A percentile compares a stretch with the other conserved stretches of the same genome.
Conservation (phyloP, 2,113 vertebrate genomes). For the Oceanodroma tethys region DNA sequence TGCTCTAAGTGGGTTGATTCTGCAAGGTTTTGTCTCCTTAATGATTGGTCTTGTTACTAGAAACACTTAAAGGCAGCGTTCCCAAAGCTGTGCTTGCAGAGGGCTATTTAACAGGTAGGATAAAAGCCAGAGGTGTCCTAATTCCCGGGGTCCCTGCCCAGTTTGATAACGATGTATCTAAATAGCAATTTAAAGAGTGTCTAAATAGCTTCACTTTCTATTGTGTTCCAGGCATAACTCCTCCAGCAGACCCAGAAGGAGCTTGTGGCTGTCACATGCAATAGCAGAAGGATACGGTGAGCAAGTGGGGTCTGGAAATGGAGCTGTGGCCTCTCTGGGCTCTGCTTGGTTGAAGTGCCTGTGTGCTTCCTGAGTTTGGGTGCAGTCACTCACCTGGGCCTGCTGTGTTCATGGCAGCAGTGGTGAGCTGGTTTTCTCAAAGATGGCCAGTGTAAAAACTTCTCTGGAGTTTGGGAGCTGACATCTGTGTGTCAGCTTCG, state of each 20-base stretch:
- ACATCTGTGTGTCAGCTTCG: not conserved
- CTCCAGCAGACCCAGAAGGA: not conserved
- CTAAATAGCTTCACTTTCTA: not conserved
- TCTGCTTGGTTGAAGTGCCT: not conserved
- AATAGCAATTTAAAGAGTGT: not conserved
- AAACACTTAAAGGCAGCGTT: not conserved
- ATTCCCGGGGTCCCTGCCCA: not conserved
- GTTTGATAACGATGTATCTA: not conserved
- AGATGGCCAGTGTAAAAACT: not conserved
- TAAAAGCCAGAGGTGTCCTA: not conserved
- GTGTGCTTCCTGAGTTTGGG: not conserved
- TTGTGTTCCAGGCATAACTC: not conserved
- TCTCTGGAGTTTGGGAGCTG: not conserved
- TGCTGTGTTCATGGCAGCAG: not conserved
- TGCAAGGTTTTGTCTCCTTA: not conserved
- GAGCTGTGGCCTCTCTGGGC: not conserved
- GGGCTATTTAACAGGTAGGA: not conserved
- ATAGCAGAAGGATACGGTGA: not conserved
- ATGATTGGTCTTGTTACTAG: not conserved
- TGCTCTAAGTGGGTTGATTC: not conserved
- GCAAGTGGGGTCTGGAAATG: not conserved
- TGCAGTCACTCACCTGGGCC: not conserved
- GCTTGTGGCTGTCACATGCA: not conserved
- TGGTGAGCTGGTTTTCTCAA: not conserved
- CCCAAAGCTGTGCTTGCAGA: not conserved